These are phyloP conservation scores for Rhagophthalmus giganteus DNA, from an alignment of 2,888 invertebrate species.

Conservation along the genomic window DNA sequence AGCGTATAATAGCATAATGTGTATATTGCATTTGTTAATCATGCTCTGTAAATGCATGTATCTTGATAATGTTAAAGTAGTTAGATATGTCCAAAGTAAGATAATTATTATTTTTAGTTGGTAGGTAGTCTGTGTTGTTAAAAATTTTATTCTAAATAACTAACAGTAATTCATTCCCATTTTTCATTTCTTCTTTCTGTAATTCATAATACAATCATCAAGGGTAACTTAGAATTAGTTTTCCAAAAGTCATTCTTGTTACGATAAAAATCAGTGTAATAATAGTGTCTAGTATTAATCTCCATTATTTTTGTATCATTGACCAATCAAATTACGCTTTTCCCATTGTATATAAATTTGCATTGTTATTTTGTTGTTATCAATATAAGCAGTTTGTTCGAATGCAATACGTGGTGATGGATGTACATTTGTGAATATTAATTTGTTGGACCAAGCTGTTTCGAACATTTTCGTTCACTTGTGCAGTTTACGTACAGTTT, in stretches of 20 bases:
- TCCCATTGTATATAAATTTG: constrained; percentile 57
- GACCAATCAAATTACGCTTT: constrained; percentile 57
- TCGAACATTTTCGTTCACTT: constrained; percentile 38
- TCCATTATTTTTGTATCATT: constrained; percentile 56
- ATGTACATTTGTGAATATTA: constrained; percentile 57
- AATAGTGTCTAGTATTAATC: constrained; percentile 24
- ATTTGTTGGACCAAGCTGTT: constrained; percentile 46
- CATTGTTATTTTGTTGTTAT: constrained; percentile 56
- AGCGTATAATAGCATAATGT: constrained; percentile 39
- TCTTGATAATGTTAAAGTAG: constrained; percentile 48
- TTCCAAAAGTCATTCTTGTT: background rate
- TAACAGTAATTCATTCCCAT: constrained; percentile 14
- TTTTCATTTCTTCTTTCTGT: too few relatives aligned
- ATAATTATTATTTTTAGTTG: constrained; percentile 43
- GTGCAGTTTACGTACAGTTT: constrained; percentile 40
- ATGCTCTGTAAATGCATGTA: constrained; percentile 56
- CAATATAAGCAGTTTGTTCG: constrained; percentile 45
- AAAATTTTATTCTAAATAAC: constrained; percentile 31
- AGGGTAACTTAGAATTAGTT: constrained; percentile 7
- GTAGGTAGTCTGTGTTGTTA: constrained; percentile 48
- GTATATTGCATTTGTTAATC: constrained; percentile 50
- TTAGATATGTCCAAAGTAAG: constrained; percentile 54
- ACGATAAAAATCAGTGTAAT: constrained; percentile 3
- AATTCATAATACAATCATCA: constrained; percentile 5
- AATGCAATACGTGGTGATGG: constrained; percentile 52